These are phyloP conservation scores for Variabilichromis moorii DNA, from an alignment of 2,113 vertebrate genomes.

Conservation along the genomic window DNA sequence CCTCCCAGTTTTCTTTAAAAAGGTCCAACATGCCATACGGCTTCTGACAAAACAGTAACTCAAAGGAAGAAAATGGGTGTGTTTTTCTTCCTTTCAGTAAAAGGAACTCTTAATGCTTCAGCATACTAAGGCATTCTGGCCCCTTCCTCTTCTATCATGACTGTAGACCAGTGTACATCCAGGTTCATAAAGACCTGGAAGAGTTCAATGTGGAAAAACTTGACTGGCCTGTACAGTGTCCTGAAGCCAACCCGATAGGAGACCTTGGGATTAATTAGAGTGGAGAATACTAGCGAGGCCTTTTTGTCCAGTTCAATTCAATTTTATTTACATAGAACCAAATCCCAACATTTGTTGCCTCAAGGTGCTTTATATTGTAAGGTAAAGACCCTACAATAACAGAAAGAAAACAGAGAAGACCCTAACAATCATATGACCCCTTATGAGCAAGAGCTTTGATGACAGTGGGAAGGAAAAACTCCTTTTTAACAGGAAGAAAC, in stretches of 20 bases:
- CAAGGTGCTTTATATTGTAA: not conserved
- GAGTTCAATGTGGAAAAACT: not conserved
- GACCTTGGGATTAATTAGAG: not conserved
- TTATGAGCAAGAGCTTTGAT: not conserved
- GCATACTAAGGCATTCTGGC: not conserved
- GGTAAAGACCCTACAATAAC: not conserved
- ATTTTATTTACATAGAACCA: not conserved
- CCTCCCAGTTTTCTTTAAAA: not conserved
- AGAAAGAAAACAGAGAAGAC: not conserved
- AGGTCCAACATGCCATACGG: not conserved
- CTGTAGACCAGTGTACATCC: not conserved
- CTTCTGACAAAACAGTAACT: not conserved
- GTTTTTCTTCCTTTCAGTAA: not conserved
- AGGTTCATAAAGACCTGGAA: not conserved
- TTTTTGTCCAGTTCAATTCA: not conserved
- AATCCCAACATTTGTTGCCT: not conserved
- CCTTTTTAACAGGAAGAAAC: not conserved
- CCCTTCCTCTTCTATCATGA: not conserved
- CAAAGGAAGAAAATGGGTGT: not conserved
- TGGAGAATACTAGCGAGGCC: not conserved
- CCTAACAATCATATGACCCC: not conserved
- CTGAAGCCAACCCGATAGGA: not conserved
- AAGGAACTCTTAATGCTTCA: not conserved
- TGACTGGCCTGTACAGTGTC: not conserved
- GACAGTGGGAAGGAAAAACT: not conserved